Evolutionary conservation across 1,140 invertebrate genomes (phyloP).

Genomic region (Epicauta chinensis): DNA sequence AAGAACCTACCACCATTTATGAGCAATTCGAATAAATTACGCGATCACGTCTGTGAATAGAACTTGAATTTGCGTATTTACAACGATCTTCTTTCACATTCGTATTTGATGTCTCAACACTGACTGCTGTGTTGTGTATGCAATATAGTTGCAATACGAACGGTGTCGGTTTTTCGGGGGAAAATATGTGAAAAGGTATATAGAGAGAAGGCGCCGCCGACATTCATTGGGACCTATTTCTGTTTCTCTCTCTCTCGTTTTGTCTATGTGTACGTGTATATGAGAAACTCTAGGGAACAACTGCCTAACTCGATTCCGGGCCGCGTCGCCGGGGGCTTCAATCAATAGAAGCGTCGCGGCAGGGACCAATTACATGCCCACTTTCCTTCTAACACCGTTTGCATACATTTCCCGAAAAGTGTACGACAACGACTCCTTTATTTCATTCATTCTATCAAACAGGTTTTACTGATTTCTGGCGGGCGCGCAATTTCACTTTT

Average conservation of each 20-base stretch:
- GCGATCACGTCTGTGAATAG: no score
- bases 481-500: slow-evolving; percentile 9
- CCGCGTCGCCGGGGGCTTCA: slow-evolving; percentile 33
- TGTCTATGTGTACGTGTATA: no score
- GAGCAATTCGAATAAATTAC: no score
- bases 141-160: no score
- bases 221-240: slow-evolving; percentile 15
- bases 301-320: slow-evolving; percentile 37
- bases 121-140: no score
- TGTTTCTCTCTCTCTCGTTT: no score
- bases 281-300: slow-evolving; percentile 29
- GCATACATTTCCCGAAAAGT: slow-evolving; percentile 40
- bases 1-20: no score
- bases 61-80: no score
- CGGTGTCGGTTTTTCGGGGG: no score
- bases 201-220: slow-evolving; percentile 9
- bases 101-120: no score
- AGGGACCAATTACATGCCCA: slow-evolving; percentile 45
- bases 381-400: slow-evolving; percentile 44
- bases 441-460: slow-evolving; percentile 18
- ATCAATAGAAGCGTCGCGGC: slow-evolving; percentile 40
- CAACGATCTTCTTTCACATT: no score
- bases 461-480: slow-evolving; percentile 15
- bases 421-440: slow-evolving; percentile 29
- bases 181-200: neutral